Evolutionary conservation across 92 coral and sea anemone species (phyloP), one percentile per base, ranked within the genome.

Genomic region (Palythoa grandiflora): DNA sequence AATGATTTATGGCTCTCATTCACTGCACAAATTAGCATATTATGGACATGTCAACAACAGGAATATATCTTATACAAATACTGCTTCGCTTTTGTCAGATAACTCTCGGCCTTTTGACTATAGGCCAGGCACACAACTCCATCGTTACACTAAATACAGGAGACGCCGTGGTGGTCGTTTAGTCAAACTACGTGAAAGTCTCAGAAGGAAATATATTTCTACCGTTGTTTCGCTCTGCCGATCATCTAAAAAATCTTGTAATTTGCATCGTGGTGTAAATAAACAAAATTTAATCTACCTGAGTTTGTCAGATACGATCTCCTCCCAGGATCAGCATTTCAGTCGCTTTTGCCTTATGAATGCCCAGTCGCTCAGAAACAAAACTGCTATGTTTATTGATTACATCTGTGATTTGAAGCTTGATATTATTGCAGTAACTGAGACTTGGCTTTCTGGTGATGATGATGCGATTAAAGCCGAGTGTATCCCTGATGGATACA

Each of bases 331-430:
- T 44, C 57, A 54, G 68, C 73, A 68, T 17, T 59, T 38, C 12
- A 20, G 63, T 28, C 40, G 61, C 35, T 85, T 85, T 21, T 85
- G 88, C 68, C 68, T 73, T 5, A 44, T 71, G 88, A 85, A 85
- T 51, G 79, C 88, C 68, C 78, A 73, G 77, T 85, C 80, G 66
- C 63, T 85, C 20, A 5, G 78, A 39, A 84, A 73, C 16, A 84
- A 72, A 39, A 71, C 73, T 48, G 78, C 78, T 2, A 47, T 9
- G 38, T 48, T 84, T 9, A 21, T 47, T 47, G 79, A 72, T 52
- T 84, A 70, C 44, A 48, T 84, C 3, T 71, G 88, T 84, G 80
- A 72, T 16, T 37, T 28, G 15, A 70, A 73, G 51, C 73, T 73
- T 48, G 88, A 84, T 35, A 28, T 84, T 16, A 50, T 17, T 51